Evolutionary conservation across 2,113 vertebrate genomes (phyloP).

Genomic region (Paraplagusia blochii): DNA sequence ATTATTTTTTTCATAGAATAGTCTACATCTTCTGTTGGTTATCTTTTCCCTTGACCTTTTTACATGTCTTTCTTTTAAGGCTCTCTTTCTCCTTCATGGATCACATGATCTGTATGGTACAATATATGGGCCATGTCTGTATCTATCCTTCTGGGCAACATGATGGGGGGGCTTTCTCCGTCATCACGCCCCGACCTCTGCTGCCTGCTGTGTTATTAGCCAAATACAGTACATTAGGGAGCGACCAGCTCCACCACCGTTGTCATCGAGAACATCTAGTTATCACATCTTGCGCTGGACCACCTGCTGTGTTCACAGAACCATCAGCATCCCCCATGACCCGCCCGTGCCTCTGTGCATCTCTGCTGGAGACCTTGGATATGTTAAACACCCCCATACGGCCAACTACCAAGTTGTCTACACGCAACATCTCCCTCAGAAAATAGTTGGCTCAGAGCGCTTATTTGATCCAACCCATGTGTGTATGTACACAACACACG

Average conservation of each 20-base stretch:
- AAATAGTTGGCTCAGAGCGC: slow-evolving; percentile 32
- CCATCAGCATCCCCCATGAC: slow-evolving; percentile 64
- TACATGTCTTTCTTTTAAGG: not conserved
- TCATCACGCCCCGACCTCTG: slow-evolving; percentile 57
- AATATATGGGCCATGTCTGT: slow-evolving; percentile 29
- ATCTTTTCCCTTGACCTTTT: no score
- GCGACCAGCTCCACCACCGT: slow-evolving; percentile 53
- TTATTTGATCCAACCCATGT: slow-evolving; percentile 14
- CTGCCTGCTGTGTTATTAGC: slow-evolving; percentile 69
- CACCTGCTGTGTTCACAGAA: slow-evolving; percentile 78
- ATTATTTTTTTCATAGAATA: not conserved
- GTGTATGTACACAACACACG: not conserved
- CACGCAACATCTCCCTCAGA: slow-evolving; percentile 42
- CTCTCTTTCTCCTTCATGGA: slow-evolving; percentile 47
- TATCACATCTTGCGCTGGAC: slow-evolving; percentile 72
- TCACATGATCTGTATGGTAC: slow-evolving; percentile 32
- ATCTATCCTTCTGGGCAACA: slow-evolving; percentile 30
- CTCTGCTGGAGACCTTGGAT: slow-evolving; percentile 77
- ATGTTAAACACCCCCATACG: slow-evolving; percentile 71
- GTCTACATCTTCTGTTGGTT: no score
- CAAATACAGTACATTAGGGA: slow-evolving; percentile 63
- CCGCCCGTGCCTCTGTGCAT: slow-evolving; percentile 55
- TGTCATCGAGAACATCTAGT: slow-evolving; percentile 76
- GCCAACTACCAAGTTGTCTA: slow-evolving; percentile 52
- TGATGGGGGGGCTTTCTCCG: slow-evolving; percentile 31